These are phyloP conservation scores for Mercenaria mercenaria DNA, from an alignment of 1,140 invertebrate genomes.

Conservation along the genomic window DNA sequence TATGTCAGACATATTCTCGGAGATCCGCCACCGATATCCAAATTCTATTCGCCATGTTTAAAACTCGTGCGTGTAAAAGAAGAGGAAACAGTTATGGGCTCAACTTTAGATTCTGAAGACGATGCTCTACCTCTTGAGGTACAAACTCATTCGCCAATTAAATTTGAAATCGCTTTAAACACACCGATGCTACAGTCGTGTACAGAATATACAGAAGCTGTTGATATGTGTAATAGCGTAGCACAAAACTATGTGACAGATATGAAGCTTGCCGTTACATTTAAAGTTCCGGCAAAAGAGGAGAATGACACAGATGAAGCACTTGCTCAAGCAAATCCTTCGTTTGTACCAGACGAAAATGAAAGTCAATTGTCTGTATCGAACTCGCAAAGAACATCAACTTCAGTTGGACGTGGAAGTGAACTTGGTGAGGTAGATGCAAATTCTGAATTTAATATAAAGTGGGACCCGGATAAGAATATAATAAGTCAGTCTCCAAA, in stretches of 20 bases:
- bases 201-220: slow-evolving; percentile 52
- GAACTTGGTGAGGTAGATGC: slow-evolving; percentile 57
- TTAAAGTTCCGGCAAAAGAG: slow-evolving; percentile 15
- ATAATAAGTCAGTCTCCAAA: background rate
- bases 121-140: slow-evolving; percentile 54
- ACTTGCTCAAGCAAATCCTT: slow-evolving; percentile 29
- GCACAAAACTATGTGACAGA: slow-evolving; percentile 49
- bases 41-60: slow-evolving; percentile 55
- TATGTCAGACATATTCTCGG: slow-evolving; percentile 62
- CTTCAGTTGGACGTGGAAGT: slow-evolving; percentile 38
- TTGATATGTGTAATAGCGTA: slow-evolving; percentile 57
- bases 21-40: slow-evolving; percentile 59
- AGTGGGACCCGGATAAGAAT: slow-evolving; percentile 43
- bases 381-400: slow-evolving; percentile 49
- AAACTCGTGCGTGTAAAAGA: slow-evolving; percentile 56
- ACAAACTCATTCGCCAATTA: slow-evolving; percentile 54
- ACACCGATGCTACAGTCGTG: slow-evolving; percentile 52
- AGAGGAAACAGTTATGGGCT: slow-evolving; percentile 63
- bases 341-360: slow-evolving; percentile 47
- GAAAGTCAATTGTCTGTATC: slow-evolving; percentile 4
- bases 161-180: slow-evolving; percentile 61
- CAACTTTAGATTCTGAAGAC: slow-evolving; percentile 58
- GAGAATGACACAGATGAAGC: background rate
- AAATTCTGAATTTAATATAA: slow-evolving; percentile 60
- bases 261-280: slow-evolving; percentile 63